Evolutionary conservation across 2,888 invertebrate genomes (phyloP).

Genomic region (Phaonia tiefii): DNA sequence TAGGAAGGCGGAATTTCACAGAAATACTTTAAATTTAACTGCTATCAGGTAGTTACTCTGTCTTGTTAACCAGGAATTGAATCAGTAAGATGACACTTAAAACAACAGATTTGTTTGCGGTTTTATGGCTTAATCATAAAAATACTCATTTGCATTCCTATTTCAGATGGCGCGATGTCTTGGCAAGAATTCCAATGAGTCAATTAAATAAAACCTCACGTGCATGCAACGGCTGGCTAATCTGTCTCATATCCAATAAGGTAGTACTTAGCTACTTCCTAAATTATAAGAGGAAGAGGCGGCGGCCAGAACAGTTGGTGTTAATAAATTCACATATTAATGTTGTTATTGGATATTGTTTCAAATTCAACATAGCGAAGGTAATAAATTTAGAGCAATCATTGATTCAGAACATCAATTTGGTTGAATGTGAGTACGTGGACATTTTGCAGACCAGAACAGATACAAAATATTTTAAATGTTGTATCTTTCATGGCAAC

Average conservation of each 20-base stretch:
- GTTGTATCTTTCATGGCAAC: too few relatives aligned
- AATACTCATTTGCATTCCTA: neutral
- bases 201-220: constrained; percentile 50
- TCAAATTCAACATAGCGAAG: constrained; percentile 15
- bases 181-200: constrained; percentile 45
- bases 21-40: too few relatives aligned
- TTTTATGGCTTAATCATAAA: constrained; percentile 25
- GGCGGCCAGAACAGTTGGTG: neutral
- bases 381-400: constrained; percentile 26
- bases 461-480: too few relatives aligned
- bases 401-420: too few relatives aligned
- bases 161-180: neutral
- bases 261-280: too few relatives aligned
- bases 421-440: neutral
- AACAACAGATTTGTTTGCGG: neutral
- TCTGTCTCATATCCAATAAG: constrained; percentile 13
- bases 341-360: neutral
- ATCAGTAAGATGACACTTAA: neutral
- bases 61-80: constrained; percentile 24
- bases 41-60: too few relatives aligned
- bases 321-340: neutral
- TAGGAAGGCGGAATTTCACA: too few relatives aligned
- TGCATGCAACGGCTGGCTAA: neutral
- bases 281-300: constrained; percentile 13
- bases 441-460: too few relatives aligned